Evolutionary conservation across 2,888 invertebrate species (phyloP).

Genomic region (Dicroscelio sp.): DNA sequence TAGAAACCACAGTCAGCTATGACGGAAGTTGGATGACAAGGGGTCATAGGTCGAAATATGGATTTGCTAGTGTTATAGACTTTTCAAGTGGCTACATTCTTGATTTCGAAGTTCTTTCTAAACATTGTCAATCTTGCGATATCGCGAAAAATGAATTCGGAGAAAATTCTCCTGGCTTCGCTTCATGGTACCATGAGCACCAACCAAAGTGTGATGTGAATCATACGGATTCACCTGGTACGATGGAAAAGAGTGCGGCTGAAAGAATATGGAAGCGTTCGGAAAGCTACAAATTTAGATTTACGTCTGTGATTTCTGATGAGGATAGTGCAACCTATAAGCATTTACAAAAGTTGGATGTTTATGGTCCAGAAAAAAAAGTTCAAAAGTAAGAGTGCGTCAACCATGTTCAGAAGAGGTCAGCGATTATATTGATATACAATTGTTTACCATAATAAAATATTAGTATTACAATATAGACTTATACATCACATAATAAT

Average conservation of each 20-base stretch:
- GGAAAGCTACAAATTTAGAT: conserved; percentile 39
- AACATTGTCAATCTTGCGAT: conserved; percentile 36
- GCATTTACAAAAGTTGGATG: conserved; percentile 5
- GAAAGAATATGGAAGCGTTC: conserved; percentile 62
- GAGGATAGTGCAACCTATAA: conserved; percentile 26
- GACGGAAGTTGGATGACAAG: conserved; percentile 54
- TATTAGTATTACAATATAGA: conserved; percentile 10
- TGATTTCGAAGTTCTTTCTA: conserved; percentile 33
- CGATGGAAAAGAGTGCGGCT: conserved; percentile 39
- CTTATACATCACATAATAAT: conserved; percentile 14
- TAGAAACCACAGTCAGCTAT: conserved; percentile 1
- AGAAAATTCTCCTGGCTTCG: conserved; percentile 14
- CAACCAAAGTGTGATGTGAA: conserved; percentile 1
- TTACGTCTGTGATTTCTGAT: conserved; percentile 52
- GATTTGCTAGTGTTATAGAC: conserved; percentile 23
- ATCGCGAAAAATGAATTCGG: neutral
- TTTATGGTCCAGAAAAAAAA: conserved; percentile 32
- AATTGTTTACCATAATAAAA: conserved; percentile 13
- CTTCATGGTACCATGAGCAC: conserved; percentile 7
- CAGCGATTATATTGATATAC: neutral
- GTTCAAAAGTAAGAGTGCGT: conserved; percentile 29
- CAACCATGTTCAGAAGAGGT: conserved; percentile 38
- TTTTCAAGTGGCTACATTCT: conserved; percentile 25
- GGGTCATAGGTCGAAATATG: conserved; percentile 36
- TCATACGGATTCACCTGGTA: conserved; percentile 50